Evolutionary conservation across 2,888 invertebrate species (phyloP), one percentile per base, ranked within the genome.

Genomic region (Ophraella communa): DNA sequence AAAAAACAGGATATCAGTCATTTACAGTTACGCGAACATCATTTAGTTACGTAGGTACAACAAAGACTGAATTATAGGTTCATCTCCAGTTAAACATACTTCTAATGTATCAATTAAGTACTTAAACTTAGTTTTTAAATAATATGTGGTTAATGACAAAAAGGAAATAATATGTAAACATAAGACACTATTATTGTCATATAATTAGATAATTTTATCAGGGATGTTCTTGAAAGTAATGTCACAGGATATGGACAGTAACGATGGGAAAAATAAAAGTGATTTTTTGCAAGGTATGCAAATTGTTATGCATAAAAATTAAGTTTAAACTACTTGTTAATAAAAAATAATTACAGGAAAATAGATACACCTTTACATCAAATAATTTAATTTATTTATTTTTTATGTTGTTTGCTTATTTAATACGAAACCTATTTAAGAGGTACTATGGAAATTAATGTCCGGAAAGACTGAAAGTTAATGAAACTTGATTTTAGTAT

Each of bases 1-100:
- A n/a, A n/a, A n/a, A n/a, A n/a, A 44, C 52, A 60, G 60, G 60
- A 60, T 60, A 52, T 60, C 44, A 44, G 42, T 52, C 52, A 60
- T 52, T 60, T 60, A 60, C 20, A 17, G 52, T 27, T 60, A 39
- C 5, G 17, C 39, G 7, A 39, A 42, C 42, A 59, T 42, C 52
- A 60, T 18, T 27, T 27, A 39, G 42, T 60, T 60, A 52, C 60
- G 44, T 23, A 52, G n/a, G n/a, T n/a, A n/a, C 14, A 39, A 60
- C 39, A 51, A 23, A 35, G 17, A 14, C n/a, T 14, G 52, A 44
- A 54, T 54, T 54, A 39, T 39, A 54, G 33, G 14, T 7, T 23
- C 21, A 39, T 49, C 23, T 49, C 20, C 8, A 10, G 35, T 49
- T 58, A 58, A 21, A 49, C 18, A 58, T 24, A 30, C 20, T 23